These are phyloP conservation scores for Capreolus pygargus DNA, from an alignment of 2,113 vertebrate species.

Conservation along the genomic window DNA sequence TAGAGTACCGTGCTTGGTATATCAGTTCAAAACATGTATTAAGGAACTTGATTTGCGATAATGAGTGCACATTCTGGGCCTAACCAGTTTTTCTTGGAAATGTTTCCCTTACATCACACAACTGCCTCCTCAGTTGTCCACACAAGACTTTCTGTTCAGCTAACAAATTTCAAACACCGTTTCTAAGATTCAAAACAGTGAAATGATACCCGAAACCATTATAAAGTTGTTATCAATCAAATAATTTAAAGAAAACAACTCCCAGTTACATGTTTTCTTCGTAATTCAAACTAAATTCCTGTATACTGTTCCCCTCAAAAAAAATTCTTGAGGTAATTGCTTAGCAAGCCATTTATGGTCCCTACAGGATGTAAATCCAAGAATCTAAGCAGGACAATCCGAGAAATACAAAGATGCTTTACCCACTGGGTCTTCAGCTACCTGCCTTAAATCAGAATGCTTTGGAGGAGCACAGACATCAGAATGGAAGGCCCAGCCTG, in stretches of 20 bases:
- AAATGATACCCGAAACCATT: background rate
- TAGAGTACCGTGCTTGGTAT: background rate
- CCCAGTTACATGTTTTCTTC: background rate
- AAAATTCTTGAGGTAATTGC: background rate
- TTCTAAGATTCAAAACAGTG: background rate
- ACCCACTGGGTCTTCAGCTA: background rate
- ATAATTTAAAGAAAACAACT: background rate
- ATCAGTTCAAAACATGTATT: background rate
- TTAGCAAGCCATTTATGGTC: background rate
- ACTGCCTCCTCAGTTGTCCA: background rate
- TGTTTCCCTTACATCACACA: background rate
- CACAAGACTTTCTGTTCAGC: background rate
- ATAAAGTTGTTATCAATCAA: background rate
- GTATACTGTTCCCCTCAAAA: background rate
- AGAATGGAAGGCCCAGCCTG: background rate
- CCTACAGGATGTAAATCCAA: background rate
- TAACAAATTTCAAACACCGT: background rate
- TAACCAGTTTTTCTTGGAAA: background rate
- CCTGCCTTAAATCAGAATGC: background rate
- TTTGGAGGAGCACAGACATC: background rate
- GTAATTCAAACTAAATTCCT: background rate
- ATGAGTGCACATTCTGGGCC: background rate
- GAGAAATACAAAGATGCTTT: background rate
- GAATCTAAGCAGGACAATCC: background rate
- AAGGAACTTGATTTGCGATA: background rate